phyloP scores from a whole-genome alignment of 2,888 invertebrate genomes.

The Ectropis crepuscularia region DNA sequence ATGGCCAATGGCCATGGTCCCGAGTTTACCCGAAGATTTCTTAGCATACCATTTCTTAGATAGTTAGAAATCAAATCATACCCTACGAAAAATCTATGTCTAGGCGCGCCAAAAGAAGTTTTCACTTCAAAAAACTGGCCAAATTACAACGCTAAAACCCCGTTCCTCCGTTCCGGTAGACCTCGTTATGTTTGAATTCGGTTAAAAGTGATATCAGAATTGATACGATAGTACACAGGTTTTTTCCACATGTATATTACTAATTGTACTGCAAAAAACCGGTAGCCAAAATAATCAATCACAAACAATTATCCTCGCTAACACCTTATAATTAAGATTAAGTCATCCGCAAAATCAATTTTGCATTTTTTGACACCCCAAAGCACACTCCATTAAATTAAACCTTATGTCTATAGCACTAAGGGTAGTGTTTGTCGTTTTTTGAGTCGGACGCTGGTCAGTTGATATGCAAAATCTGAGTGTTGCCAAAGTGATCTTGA shows the following conservation, averaged over 20 bases:
- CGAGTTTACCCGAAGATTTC: too few relatives aligned
- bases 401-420: not conserved
- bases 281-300: conserved; percentile 38
- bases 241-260: conserved; percentile 7
- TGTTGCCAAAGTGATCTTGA: conserved; percentile 68
- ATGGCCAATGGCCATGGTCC: too few relatives aligned
- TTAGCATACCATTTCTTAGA: too few relatives aligned
- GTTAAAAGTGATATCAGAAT: too few relatives aligned
- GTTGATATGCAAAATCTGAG: conserved; percentile 58
- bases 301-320: conserved; percentile 42
- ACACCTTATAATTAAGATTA: conserved; percentile 37
- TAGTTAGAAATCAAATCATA: too few relatives aligned
- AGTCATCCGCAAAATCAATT: conserved; percentile 40
- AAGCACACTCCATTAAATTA: conserved; percentile 2
- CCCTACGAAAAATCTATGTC: too few relatives aligned
- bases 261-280: conserved; percentile 18
- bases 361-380: conserved; percentile 31
- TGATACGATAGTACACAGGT: not conserved
- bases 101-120: too few relatives aligned
- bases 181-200: too few relatives aligned
- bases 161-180: too few relatives aligned
- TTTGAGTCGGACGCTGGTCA: conserved; percentile 9
- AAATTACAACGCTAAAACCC: too few relatives aligned
- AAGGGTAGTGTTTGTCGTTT: conserved; percentile 12
- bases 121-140: too few relatives aligned